Conservation (phyloP, 2,888 invertebrate species). For the Orchestes rusci region DNA sequence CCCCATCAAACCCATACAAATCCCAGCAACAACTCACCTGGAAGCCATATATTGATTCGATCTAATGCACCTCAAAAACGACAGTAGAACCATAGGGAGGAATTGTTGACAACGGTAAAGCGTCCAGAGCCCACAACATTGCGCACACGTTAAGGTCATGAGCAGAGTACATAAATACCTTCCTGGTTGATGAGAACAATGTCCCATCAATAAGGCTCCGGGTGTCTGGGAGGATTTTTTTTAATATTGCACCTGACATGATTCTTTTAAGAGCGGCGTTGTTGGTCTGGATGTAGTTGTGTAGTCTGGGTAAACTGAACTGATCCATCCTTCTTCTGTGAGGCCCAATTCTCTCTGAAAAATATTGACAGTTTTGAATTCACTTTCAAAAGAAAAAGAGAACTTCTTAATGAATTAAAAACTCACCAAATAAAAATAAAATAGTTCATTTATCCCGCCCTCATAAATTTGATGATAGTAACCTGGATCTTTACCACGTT, state of each 20-base stretch:
- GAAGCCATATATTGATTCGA: conserved; percentile 22
- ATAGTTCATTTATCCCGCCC: too few relatives aligned
- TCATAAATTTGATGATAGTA: too few relatives aligned
- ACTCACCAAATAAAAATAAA: too few relatives aligned
- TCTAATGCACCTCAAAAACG: conserved; percentile 26
- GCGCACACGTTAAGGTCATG: conserved; percentile 25
- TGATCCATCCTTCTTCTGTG: conserved; percentile 11
- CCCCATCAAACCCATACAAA: background rate
- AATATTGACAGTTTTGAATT: too few relatives aligned
- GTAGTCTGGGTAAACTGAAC: conserved; percentile 21
- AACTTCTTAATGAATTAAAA: too few relatives aligned
- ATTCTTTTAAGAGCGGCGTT: conserved; percentile 15
- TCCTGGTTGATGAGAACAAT: conserved; percentile 14
- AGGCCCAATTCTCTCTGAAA: conserved; percentile 15
- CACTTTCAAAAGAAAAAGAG: too few relatives aligned
- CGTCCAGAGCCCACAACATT: conserved; percentile 18
- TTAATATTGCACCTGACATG: conserved; percentile 22
- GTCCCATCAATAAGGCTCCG: conserved; percentile 16
- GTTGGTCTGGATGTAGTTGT: conserved; percentile 20
- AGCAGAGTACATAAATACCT: conserved; percentile 28
- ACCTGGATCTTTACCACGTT: conserved; percentile 6
- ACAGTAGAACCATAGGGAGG: conserved; percentile 24
- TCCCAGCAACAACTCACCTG: conserved; percentile 17
- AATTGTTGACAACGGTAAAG: conserved; percentile 16
- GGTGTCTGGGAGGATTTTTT: conserved; percentile 23